Percentiles rank a stretch among this genome's conserved stretches.
Evolutionary conservation across 2,888 invertebrate genomes (phyloP).

Genomic region (Zaprionus bogoriensis): DNA sequence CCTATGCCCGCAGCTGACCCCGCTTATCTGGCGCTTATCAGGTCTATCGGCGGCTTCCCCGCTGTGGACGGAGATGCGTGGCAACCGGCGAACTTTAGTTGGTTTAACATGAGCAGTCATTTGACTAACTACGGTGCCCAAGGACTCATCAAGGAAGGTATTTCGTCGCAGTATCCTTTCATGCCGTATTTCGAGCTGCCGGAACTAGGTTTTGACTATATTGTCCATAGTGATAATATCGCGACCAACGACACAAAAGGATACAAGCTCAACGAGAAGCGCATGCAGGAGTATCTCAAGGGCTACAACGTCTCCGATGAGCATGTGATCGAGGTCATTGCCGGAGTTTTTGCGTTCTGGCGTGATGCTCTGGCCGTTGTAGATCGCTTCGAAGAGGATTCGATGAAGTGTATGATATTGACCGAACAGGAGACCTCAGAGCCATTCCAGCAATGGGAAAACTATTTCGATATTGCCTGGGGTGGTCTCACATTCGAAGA

Average conservation of each 20-base stretch:
- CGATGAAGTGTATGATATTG: constrained; percentile 32
- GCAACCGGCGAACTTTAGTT: constrained; percentile 70
- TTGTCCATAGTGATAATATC: constrained; percentile 76
- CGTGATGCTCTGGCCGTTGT: constrained; percentile 49
- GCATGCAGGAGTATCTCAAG: constrained; percentile 72
- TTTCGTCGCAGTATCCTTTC: constrained; percentile 67
- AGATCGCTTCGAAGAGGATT: constrained; percentile 55
- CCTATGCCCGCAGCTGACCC: constrained; percentile 64
- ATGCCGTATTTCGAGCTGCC: constrained; percentile 75
- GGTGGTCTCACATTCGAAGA: constrained; percentile 29
- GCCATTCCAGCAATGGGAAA: constrained; percentile 55
- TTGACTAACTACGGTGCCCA: constrained; percentile 70
- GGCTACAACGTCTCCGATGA: constrained; percentile 61
- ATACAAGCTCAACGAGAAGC: constrained; percentile 66
- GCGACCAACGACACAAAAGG: constrained; percentile 68
- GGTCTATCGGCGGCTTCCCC: constrained; percentile 79
- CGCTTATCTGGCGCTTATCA: constrained; percentile 73
- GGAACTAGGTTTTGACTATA: constrained; percentile 76
- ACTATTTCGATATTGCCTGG: constrained; percentile 78
- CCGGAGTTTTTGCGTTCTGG: constrained; percentile 72
- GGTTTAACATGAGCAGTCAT: constrained; percentile 81
- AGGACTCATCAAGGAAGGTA: constrained; percentile 65
- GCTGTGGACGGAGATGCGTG: constrained; percentile 74
- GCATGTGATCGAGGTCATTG: constrained; percentile 50
- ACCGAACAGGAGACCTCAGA: not conserved